Percentiles rank a stretch among this genome's conserved stretches.
These are phyloP conservation scores for Calonectris borealis DNA, from an alignment of 2,113 vertebrate genomes.

Conservation along the genomic window DNA sequence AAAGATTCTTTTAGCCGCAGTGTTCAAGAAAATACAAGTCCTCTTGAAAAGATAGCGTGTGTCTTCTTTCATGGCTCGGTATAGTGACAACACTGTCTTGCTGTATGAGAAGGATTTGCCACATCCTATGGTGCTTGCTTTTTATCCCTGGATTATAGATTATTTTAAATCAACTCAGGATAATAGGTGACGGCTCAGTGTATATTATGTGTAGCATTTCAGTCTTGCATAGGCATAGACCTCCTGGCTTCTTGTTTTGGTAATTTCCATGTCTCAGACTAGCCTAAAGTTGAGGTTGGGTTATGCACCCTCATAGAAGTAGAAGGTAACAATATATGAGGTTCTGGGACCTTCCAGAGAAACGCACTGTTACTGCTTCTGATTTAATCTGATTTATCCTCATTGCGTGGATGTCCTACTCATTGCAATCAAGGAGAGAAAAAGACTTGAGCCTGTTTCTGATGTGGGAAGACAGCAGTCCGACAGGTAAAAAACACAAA, in stretches of 20 bases:
- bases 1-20: background rate
- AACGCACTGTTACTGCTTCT: background rate
- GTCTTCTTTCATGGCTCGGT: background rate
- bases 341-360: background rate
- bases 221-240: background rate
- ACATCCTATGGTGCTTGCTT: background rate
- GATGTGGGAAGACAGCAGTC: constrained; percentile 2
- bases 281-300: background rate
- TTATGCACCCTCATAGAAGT: background rate
- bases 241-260: background rate
- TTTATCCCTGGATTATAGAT: constrained; percentile 43
- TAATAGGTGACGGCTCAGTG: constrained; percentile 17
- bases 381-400: constrained; percentile 15
- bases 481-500: background rate
- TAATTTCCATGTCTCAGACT: background rate
- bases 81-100: constrained; percentile 4
- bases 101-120: constrained; percentile 30
- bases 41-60: background rate
- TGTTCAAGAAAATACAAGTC: background rate
- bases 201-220: background rate
- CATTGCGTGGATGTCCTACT: background rate
- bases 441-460: constrained; percentile 19
- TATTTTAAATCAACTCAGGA: constrained; percentile 42
- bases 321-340: background rate
- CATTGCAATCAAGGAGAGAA: constrained; percentile 27